Evolutionary conservation across 2,888 invertebrate species (phyloP).

Genomic region (Miltochrista miniata): DNA sequence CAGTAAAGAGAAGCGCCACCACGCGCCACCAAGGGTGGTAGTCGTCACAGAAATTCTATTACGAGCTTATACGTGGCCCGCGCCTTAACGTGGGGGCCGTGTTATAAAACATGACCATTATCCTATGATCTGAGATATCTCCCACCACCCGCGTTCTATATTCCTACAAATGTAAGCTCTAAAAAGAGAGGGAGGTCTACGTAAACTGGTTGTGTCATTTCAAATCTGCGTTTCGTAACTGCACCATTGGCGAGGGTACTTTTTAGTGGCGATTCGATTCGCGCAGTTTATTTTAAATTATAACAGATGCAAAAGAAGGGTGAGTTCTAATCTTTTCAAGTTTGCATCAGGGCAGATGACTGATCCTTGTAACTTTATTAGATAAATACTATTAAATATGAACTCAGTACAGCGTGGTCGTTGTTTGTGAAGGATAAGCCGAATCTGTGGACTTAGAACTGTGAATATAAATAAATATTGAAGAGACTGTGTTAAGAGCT

Average conservation of each 20-base stretch:
- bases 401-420: too few species aligned
- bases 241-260: conserved; percentile 38
- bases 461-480: too few species aligned
- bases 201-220: conserved; percentile 56
- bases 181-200: conserved; percentile 40
- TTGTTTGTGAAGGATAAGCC: too few species aligned
- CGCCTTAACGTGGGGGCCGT: conserved; percentile 68
- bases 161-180: conserved; percentile 39
- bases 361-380: conserved; percentile 23
- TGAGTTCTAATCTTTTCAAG: conserved; percentile 56
- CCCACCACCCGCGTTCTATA: conserved; percentile 46
- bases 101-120: conserved; percentile 72
- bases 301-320: conserved; percentile 56
- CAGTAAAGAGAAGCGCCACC: conserved; percentile 57
- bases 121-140: conserved; percentile 61
- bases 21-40: conserved; percentile 56
- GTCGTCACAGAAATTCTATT: conserved; percentile 80
- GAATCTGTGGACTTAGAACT: too few species aligned
- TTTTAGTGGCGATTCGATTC: conserved; percentile 71
- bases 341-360: conserved; percentile 38
- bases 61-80: conserved; percentile 77
- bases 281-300: conserved; percentile 81
- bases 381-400: background rate
- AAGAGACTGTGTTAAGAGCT: too few species aligned
- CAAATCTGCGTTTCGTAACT: conserved; percentile 66